A percentile compares a stretch with the other conserved stretches of the same genome.
Evolutionary conservation across 2,113 vertebrate genomes (phyloP).

Genomic region (Lontra canadensis): DNA sequence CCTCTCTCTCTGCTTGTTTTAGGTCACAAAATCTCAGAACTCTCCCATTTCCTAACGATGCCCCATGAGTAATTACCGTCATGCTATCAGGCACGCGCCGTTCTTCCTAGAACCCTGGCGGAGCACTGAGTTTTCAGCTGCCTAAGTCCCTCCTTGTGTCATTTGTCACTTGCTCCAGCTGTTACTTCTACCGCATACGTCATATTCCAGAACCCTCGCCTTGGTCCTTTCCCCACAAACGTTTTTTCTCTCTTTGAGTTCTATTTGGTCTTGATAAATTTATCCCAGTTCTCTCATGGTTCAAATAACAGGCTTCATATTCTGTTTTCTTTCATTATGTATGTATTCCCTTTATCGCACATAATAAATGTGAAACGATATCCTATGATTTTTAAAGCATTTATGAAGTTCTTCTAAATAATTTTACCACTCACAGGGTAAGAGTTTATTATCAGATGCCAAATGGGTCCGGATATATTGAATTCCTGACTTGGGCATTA

Average conservation of each 20-base stretch:
- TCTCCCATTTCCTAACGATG: neutral
- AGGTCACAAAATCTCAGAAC: neutral
- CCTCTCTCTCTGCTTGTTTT: neutral
- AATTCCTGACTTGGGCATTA: neutral
- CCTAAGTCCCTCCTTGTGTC: neutral
- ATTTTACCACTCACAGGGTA: neutral
- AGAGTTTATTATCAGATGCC: neutral
- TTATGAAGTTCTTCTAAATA: neutral
- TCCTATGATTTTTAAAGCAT: neutral
- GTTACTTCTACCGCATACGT: neutral
- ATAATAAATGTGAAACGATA: neutral
- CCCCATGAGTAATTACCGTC: no score
- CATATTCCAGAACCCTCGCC: no score
- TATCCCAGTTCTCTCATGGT: neutral
- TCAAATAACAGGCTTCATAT: neutral
- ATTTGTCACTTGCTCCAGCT: neutral
- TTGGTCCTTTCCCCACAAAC: neutral
- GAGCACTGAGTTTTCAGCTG: neutral
- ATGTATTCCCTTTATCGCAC: neutral
- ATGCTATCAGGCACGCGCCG: fast-evolving
- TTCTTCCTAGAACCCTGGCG: neutral
- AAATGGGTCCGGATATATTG: neutral
- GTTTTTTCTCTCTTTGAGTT: neutral
- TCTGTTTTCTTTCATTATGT: neutral
- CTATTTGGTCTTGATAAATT: neutral